Base-by-base conservation (phyloP, 2,888 invertebrate species). In the Pheosia tremula region DNA sequence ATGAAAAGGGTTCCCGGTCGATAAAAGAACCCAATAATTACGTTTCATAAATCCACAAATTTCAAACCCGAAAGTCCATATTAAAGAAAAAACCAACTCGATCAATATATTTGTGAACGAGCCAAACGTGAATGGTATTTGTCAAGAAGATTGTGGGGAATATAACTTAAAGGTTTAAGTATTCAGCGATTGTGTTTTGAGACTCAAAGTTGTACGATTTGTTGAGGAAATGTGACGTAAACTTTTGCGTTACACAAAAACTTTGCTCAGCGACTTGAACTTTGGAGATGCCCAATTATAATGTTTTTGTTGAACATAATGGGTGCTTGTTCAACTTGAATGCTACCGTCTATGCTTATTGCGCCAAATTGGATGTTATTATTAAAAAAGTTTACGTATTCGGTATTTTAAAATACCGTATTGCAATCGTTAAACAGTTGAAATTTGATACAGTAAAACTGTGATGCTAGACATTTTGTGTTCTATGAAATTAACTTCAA, bases 1-100 rank as follows among this genome's bases (percentile, higher is more conserved):
- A 80, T 63, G 81, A 80, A 74, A 69, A 68, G 74, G 73, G 76
- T 66, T 59, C 59, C 63, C 64, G 68, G 62, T 71, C 72, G 75
- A 81, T 79, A 80, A 77, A 74, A 62, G 64, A 69, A 85, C 82
- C 86, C 90, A 75, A 74, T 87, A 82, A 91, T 90, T 91, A 90
- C 80, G 78, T 69, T 75, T 84, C 79, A 89, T 89, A 87, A 89
- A 85, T 87, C 79, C 75, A 83, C 83, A 74, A 74, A 80, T 37
- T 24, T 10, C 13, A 11, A 53, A 7, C 47, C 47, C n/a, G 64
- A 74, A 73, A 78, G 75, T 80, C 77, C 74, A 71, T 75, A 66
- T 63, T 67, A 36, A 38, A 59, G 11, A 78, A 77, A 75, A 69
- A 63, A 67, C 64, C 59, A 59, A 59, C 58, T 58, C 54, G 66